phyloP scores from a whole-genome alignment of 2,888 invertebrate genomes.

The Troilus luridus region DNA sequence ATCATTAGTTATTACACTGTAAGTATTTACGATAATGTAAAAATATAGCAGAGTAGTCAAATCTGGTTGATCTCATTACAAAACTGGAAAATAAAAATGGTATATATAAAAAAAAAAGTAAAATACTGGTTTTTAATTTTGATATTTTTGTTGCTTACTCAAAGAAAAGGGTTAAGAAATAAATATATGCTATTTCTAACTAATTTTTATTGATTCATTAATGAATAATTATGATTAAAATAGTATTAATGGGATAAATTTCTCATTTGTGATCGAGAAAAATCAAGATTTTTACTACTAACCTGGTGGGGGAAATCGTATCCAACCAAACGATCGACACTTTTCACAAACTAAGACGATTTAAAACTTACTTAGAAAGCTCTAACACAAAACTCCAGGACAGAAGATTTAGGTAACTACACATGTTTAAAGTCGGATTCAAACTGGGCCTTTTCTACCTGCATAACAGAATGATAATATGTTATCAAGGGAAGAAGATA shows the following conservation, averaged over 20 bases:
- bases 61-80: background rate
- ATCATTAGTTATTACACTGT: background rate
- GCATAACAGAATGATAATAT: slow-evolving; percentile 64
- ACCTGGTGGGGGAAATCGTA: slow-evolving; percentile 43
- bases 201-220: background rate
- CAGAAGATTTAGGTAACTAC: slow-evolving; percentile 49
- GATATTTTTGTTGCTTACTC: background rate
- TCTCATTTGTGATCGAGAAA: background rate
- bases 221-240: background rate
- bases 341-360: background rate
- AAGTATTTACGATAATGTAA: background rate
- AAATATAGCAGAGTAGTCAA: background rate
- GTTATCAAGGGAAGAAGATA: slow-evolving; percentile 65
- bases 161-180: background rate
- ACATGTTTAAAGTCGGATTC: slow-evolving; percentile 61
- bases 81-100: background rate
- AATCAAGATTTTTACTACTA: background rate
- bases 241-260: background rate
- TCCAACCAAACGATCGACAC: background rate
- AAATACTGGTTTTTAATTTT: too few species aligned
- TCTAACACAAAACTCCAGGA: slow-evolving; percentile 14
- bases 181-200: background rate
- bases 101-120: background rate
- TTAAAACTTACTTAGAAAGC: background rate
- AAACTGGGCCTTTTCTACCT: slow-evolving; percentile 63